Evolutionary conservation across 2,888 invertebrate species (phyloP).

Genomic region (Ceraclea dissimilis): DNA sequence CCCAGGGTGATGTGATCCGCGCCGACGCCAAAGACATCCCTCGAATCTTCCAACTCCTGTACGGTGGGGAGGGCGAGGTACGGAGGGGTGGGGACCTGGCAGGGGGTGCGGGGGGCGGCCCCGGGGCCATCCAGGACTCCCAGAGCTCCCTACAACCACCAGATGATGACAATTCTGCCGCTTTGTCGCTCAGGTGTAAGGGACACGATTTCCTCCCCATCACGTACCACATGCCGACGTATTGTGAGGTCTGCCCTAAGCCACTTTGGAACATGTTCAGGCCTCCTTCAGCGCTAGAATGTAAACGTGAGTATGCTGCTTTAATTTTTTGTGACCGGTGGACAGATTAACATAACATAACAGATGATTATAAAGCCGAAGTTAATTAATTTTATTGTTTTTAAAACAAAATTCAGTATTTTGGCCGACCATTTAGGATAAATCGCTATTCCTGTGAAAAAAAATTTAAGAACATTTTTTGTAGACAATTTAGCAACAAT

Average conservation of each 20-base stretch:
- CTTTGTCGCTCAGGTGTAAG: slow-evolving; percentile 57
- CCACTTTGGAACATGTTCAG: slow-evolving; percentile 97
- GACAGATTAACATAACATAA: too few species aligned
- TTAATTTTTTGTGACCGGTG: too few species aligned
- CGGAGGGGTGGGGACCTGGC: slow-evolving; percentile 64
- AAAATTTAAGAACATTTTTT: too few species aligned
- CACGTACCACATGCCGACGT: slow-evolving; percentile 96
- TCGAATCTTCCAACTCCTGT: slow-evolving; percentile 93
- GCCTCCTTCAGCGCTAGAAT: slow-evolving; percentile 95
- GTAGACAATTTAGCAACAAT: too few species aligned
- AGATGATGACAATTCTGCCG: slow-evolving; percentile 33
- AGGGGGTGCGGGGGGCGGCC: slow-evolving; percentile 64
- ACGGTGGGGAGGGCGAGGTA: slow-evolving; percentile 95
- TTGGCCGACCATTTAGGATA: too few species aligned
- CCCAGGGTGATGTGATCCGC: slow-evolving; percentile 97
- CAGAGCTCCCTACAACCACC: slow-evolving; percentile 36
- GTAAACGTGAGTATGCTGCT: slow-evolving; percentile 78
- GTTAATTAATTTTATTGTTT: too few species aligned
- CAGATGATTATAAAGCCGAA: too few species aligned
- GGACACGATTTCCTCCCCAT: slow-evolving; percentile 95
- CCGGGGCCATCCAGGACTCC: slow-evolving; percentile 36
- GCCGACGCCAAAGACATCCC: slow-evolving; percentile 99
- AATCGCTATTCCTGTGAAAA: too few species aligned
- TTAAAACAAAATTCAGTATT: too few species aligned
- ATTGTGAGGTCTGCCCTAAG: slow-evolving; percentile 95